These are phyloP conservation scores for Pseudotriccus pelzelni DNA, from an alignment of 2,797 vertebrate species.

Conservation along the genomic window DNA sequence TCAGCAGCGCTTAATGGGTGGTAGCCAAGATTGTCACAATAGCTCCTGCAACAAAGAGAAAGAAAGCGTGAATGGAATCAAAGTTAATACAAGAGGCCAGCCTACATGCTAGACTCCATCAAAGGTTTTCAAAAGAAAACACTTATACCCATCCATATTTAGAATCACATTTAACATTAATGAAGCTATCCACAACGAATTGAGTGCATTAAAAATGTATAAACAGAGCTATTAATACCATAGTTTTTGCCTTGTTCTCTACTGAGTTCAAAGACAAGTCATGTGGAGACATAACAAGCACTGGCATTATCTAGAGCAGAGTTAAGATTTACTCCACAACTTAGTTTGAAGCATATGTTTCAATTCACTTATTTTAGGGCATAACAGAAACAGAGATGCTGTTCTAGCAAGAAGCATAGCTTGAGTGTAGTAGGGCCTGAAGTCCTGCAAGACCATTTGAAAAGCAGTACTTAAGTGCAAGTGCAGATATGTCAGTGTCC, in stretches of 20 bases:
- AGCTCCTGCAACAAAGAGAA: conserved; percentile 87
- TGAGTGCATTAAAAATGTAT: conserved; percentile 64
- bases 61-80: background rate
- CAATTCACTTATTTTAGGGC: background rate
- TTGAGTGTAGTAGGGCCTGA: background rate
- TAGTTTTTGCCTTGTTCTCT: conserved; percentile 37
- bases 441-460: background rate
- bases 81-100: background rate
- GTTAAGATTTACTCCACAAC: conserved; percentile 20
- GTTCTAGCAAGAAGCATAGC: background rate
- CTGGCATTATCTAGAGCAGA: conserved; percentile 23
- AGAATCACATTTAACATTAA: conserved; percentile 63
- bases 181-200: conserved; percentile 43
- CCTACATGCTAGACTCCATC: background rate
- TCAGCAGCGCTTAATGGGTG: conserved; percentile 97
- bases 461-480: background rate
- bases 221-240: conserved; percentile 62
- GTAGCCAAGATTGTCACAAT: conserved; percentile 99
- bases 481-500: background rate
- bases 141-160: conserved; percentile 7
- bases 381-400: background rate
- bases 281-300: conserved; percentile 45
- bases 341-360: background rate
- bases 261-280: conserved; percentile 64
- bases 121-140: conserved; percentile 41